These are phyloP conservation scores for Melieria omissa DNA, from an alignment of 2,888 invertebrate species.

Conservation along the genomic window DNA sequence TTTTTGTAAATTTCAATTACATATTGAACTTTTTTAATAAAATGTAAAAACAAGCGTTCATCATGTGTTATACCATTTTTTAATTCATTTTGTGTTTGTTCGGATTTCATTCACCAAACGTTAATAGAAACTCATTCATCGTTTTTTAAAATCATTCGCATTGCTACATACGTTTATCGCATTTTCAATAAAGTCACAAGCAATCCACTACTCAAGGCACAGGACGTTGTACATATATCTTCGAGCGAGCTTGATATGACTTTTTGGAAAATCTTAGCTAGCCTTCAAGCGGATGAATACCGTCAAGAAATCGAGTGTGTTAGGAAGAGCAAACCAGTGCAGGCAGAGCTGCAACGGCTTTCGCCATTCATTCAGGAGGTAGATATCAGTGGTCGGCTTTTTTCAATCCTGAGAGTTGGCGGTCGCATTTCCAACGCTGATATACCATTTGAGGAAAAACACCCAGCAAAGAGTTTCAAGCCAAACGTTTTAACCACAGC, in stretches of 20 bases:
- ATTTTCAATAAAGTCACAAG: constrained; percentile 10
- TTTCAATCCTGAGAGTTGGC: constrained; percentile 16
- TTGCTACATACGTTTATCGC: constrained; percentile 11
- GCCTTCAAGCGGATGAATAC: constrained; percentile 2
- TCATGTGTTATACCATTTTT: no score
- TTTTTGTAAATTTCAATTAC: no score
- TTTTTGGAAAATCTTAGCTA: constrained; percentile 16
- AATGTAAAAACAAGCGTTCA: no score
- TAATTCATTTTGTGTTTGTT: no score
- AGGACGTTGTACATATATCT: constrained; percentile 8
- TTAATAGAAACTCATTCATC: constrained; percentile 15
- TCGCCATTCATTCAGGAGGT: constrained; percentile 17
- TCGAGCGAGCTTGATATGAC: neutral
- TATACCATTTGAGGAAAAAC: constrained; percentile 45
- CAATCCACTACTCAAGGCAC: neutral
- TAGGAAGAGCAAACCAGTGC: neutral
- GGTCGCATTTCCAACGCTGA: constrained; percentile 35
- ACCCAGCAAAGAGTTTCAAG: constrained; percentile 43
- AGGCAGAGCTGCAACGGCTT: constrained; percentile 1
- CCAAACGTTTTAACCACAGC: constrained; percentile 2
- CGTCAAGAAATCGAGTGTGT: neutral
- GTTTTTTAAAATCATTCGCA: constrained; percentile 1
- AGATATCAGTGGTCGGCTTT: neutral
- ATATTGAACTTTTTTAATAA: no score
- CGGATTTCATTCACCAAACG: no score